phyloP scores from a whole-genome alignment of 2,888 invertebrate species.

The Tridacna crocea region DNA sequence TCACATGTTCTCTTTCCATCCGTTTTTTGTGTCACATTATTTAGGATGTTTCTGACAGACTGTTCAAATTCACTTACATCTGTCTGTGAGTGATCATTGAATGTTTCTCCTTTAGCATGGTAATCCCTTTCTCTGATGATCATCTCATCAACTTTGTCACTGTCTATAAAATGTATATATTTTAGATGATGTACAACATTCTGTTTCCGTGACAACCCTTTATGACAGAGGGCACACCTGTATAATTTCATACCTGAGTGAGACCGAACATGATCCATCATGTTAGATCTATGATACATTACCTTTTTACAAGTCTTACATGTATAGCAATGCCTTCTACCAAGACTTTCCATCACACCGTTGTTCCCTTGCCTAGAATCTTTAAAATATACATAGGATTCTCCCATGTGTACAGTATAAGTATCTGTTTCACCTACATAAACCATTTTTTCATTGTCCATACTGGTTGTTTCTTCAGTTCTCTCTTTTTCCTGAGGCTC shows the following conservation, averaged over 20 bases:
- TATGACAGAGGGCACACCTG: constrained; percentile 45
- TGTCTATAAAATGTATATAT: constrained; percentile 46
- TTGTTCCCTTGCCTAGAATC: not conserved
- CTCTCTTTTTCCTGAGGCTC: not conserved
- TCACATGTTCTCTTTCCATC: not conserved
- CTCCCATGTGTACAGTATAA: constrained; percentile 21
- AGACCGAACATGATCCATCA: constrained; percentile 44
- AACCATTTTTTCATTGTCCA: not conserved
- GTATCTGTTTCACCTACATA: constrained; percentile 22
- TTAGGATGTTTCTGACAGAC: not conserved
- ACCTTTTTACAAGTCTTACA: constrained; percentile 44
- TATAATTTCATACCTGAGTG: constrained; percentile 45
- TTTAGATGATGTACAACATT: constrained; percentile 47
- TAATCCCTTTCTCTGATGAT: constrained; percentile 12
- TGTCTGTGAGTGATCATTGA: not conserved
- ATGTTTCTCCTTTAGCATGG: not conserved
- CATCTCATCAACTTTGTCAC: constrained; percentile 32
- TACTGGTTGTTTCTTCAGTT: not conserved
- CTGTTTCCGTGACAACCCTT: constrained; percentile 51
- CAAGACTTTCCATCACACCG: not conserved
- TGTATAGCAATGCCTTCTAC: constrained; percentile 13
- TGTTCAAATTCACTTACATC: not conserved
- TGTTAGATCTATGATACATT: constrained; percentile 39
- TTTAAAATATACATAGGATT: not conserved
- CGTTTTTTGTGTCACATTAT: not conserved